Base-by-base conservation (phyloP, 2,888 invertebrate species). In the Chrysina gloriosa region DNA sequence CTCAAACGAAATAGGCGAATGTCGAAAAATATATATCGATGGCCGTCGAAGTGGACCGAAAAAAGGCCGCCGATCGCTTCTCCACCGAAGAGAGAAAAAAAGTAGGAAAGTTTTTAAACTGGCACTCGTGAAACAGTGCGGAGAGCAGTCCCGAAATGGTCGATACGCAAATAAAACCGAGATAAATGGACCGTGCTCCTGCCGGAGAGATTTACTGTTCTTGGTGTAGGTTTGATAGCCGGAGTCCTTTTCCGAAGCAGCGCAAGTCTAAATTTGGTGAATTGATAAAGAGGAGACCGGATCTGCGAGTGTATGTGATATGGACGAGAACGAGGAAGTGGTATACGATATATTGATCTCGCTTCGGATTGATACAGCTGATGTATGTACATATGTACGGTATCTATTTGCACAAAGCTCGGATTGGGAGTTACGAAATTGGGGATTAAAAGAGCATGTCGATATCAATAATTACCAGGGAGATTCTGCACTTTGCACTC, bases 141-240 rank as follows among this genome's bases (percentile, higher is more conserved):
- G 39, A 39, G 58, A 58, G 36, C 21, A 21, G n/a, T 6, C 39
- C 39, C 31, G 39, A 50, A 65, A 68, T 70, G 68, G 69, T 71
- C 73, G 75, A 76, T 76, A 76, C 71, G 77, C 77, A 77, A 77
- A 77, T 77, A 77, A 78, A 77, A 77, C 75, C 63, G 70, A 68
- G 73, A 76, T 75, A 77, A 78, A 77, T 77, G 78, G 75, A 77
- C 77, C 77, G 76, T 77, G 76, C n/a, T n/a, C 73, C 69, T 23
- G 58, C 25, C 63, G 72, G 72, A 69, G 68, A 74, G 77, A 77
- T 78, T 78, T 77, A 77, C 74, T 71, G 71, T 66, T 70, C 70
- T 68, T 74, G 71, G 69, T 39, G 39, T 74, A 74, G 75, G 75
- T 75, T 73, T 69, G 70, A 75, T 72, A 73, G 69, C 25, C 23